Percentiles rank a stretch among this genome's conserved stretches.
These are phyloP conservation scores for Anguilla rostrata DNA, from an alignment of 2,113 vertebrate genomes.

Conservation along the genomic window DNA sequence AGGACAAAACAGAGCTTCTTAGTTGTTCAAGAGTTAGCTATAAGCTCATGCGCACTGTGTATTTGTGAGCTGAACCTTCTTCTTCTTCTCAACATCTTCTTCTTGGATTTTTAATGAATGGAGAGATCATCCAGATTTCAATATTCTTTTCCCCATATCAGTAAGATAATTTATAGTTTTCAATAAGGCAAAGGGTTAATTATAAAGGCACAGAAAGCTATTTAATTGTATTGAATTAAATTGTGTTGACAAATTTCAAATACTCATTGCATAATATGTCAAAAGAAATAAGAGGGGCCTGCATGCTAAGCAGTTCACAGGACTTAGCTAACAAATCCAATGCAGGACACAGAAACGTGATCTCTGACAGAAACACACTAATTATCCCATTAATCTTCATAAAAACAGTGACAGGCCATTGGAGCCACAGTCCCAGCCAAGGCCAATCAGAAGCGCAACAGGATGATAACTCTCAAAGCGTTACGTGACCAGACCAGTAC, in stretches of 20 bases:
- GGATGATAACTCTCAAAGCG: constrained; percentile 13
- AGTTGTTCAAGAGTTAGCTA: not conserved
- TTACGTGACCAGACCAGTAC: not conserved
- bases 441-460: constrained; percentile 15
- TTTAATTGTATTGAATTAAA: not conserved
- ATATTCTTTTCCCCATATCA: not conserved
- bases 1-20: not conserved
- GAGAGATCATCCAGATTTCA: not conserved
- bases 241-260: not conserved
- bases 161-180: not conserved
- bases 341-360: not conserved
- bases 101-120: not conserved
- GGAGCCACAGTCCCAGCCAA: not conserved
- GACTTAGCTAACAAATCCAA: not conserved
- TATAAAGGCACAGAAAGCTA: not conserved
- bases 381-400: constrained; percentile 21
- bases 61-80: not conserved
- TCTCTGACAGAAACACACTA: not conserved
- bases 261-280: not conserved
- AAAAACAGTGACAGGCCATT: not conserved
- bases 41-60: not conserved
- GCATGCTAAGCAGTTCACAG: not conserved
- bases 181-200: not conserved
- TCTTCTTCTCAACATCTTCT: not conserved
- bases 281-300: not conserved